Evolutionary conservation across 2,113 vertebrate genomes (phyloP).

Genomic region (Casuarius casuarius): DNA sequence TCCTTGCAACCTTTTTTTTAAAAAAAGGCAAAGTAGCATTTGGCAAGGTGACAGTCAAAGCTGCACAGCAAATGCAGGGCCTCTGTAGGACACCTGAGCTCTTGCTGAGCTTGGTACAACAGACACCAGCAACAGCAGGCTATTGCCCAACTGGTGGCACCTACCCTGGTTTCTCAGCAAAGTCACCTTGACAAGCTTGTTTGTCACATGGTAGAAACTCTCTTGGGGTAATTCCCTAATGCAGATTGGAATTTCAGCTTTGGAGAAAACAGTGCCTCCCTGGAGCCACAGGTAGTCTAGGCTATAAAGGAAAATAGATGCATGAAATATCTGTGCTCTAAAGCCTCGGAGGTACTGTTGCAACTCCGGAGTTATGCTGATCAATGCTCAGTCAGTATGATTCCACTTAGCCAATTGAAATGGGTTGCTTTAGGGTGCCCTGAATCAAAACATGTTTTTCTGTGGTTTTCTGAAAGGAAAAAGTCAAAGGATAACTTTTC

Average conservation of each 20-base stretch:
- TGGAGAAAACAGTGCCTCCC: not conserved
- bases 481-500: not conserved
- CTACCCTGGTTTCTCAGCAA: not conserved
- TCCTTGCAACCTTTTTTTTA: not conserved
- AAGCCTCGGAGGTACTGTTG: not conserved
- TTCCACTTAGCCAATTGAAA: not conserved
- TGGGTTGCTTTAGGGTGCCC: not conserved
- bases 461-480: not conserved
- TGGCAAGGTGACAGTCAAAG: no score
- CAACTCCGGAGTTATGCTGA: rapidly evolving
- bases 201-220: not conserved
- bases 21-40: no score
- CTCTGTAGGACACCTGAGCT: not conserved
- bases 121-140: no score
- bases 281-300: not conserved
- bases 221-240: not conserved
- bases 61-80: not conserved
- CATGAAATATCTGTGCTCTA: not conserved
- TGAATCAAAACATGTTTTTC: not conserved
- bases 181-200: not conserved
- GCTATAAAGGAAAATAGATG: not conserved
- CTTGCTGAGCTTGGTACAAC: not conserved
- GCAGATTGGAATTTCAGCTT: not conserved
- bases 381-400: not conserved
- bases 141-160: no score